phyloP scores from a whole-genome alignment of 2,888 invertebrate genomes.

The Silvanus unidentatus region DNA sequence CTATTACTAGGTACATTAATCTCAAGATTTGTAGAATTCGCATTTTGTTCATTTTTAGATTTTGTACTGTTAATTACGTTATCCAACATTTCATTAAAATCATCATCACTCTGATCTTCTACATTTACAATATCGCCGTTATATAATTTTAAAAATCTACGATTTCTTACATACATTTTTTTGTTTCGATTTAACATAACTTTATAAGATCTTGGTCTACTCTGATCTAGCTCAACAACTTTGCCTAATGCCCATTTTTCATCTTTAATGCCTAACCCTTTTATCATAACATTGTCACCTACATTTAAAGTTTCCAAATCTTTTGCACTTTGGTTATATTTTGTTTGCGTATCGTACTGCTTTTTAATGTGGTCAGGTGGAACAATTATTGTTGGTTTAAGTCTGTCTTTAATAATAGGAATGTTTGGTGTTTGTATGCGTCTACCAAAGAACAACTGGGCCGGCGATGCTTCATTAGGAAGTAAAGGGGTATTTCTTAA shows the following conservation, averaged over 20 bases:
- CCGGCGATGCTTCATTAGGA: constrained; percentile 6
- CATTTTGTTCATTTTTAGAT: neutral
- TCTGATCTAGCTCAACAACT: constrained; percentile 6
- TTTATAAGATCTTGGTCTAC: constrained; percentile 6
- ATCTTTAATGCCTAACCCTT: neutral
- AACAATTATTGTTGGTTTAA: neutral
- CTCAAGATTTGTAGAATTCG: neutral
- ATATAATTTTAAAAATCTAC: constrained; percentile 3
- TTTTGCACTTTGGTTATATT: constrained; percentile 4
- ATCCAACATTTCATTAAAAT: neutral
- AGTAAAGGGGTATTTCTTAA: constrained; percentile 6
- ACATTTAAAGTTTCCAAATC: neutral
- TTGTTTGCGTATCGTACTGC: neutral
- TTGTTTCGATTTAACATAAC: constrained; percentile 2
- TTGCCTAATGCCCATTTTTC: neutral
- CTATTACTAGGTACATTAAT: too few species aligned
- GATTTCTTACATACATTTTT: constrained; percentile 1
- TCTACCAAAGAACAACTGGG: constrained; percentile 12
- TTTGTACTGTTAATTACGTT: neutral
- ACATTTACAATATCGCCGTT: too few species aligned
- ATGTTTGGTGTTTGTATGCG: constrained; percentile 3
- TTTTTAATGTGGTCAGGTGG: neutral
- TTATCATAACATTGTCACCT: constrained; percentile 5
- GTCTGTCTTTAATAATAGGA: neutral
- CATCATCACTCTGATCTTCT: neutral